Evolutionary conservation across 2,797 vertebrate species (phyloP), one percentile per base, ranked within the genome.

Genomic region (Morus bassanus): DNA sequence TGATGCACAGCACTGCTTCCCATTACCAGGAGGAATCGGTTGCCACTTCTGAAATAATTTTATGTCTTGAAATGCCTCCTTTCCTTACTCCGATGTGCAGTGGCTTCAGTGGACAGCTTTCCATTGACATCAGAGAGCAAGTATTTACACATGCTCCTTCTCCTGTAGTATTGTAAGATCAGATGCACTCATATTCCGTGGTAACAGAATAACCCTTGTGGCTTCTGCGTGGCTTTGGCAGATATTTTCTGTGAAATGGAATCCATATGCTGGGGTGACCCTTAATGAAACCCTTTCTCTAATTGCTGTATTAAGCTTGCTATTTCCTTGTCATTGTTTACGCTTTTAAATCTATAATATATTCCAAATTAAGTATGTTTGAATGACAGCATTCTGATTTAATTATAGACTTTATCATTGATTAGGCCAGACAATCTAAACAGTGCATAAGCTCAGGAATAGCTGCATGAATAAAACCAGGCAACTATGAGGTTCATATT

Each of bases 271-370:
- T 28, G 51, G 70, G 85, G 67, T 96, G 93, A 96, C 90, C 91
- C 92, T 67, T 91, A 73, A 95, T 87, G 95, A 95, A 96, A 57
- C 91, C 80, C 78, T 51, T 61, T 54, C 91, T 80, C 95, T 95
- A 96, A 97, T 96, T 96, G 92, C 91, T 97, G 68, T 74, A 91
- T 96, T 97, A 95, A 89, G 84, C 76, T 94, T 0, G 5, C 74
- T 83, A 91, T 96, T 97, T 97, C 95, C 96, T 88, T 88, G 96
- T 93, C 94, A 93, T 77, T 97, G 94, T 97, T 97, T 94, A 95
- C 1, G 25, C 83, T 96, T 95, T 96, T 37, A 95, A 96, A 96
- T 96, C 88, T 82, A 88, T 57, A 81, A 95, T 95, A 75, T 95
- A 95, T 96, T 97, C 95, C 88, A 95, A 96, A 96, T 97, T 94